Evolutionary conservation across 2,888 invertebrate species (phyloP), one percentile per base, ranked within the genome.

Genomic region (Scaptomyza parva): DNA sequence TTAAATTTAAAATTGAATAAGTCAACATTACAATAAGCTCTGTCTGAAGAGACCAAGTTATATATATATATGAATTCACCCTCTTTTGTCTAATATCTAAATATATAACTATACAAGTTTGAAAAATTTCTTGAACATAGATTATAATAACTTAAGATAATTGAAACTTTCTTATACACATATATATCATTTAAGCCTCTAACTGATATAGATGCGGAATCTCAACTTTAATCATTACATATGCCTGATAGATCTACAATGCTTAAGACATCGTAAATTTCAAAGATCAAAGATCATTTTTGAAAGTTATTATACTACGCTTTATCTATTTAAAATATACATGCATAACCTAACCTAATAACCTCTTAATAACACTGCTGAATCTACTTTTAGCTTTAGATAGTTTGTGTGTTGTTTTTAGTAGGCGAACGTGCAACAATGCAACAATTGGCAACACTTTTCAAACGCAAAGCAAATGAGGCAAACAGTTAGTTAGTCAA

Each of bases 381-480:
- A n/a, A n/a, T n/a, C n/a, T n/a, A n/a, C n/a, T n/a, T n/a, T n/a
- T n/a, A n/a, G n/a, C n/a, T n/a, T n/a, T 33, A 33, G n/a, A 20
- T 11, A 7, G 7, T 11, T 18, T 30, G 0, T 6, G n/a, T 35
- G n/a, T 44, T 28, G 8, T 40, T 18, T 70, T 73, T 63, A 71
- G 70, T 72, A 75, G 12, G 60, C 24, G 9, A 65, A 63, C 58
- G 24, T 55, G 54, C 68, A 35, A 30, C 28, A 9, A 26, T 6
- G 40, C 67, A 66, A 53, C 60, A 70, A 51, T 44, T 39, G 45
- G 61, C 55, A 73, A 58, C 53, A 72, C 52, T 63, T 35, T 35
- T 35, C 35, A 35, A 35, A 35, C 35, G 37, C 37, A 8, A 17
- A 37, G 17, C 37, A 37, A 17, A 14, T 35, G 35, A 17, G 17